Conservation (phyloP, 2,888 invertebrate species). For the Nephrotoma flavescens region DNA sequence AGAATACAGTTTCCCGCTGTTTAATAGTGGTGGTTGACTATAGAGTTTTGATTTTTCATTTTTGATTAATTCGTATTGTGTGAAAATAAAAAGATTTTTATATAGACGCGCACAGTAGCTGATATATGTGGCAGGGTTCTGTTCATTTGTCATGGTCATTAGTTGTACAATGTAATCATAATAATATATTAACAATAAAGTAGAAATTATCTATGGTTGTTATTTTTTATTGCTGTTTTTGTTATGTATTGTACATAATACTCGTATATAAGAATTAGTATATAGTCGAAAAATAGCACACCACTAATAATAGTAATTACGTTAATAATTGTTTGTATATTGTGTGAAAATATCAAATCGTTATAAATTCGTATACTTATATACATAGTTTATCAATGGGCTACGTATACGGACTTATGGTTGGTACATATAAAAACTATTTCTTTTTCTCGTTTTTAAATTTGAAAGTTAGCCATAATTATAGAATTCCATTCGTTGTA, state of each 20-base stretch:
- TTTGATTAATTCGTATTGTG: neutral
- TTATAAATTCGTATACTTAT: neutral
- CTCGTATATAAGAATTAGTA: neutral
- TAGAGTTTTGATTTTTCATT: neutral
- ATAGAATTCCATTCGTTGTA: neutral
- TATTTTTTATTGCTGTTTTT: neutral
- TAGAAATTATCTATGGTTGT: neutral
- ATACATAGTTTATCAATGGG: neutral
- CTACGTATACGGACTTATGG: neutral
- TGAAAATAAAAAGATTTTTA: neutral
- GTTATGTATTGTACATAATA: neutral
- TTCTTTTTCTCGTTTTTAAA: neutral
- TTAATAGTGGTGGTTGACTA: constrained; percentile 2
- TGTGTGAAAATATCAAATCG: neutral
- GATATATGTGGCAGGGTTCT: neutral
- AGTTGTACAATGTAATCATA: constrained; percentile 1
- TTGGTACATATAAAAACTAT: neutral
- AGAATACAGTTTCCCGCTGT: constrained; percentile 2
- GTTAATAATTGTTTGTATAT: neutral
- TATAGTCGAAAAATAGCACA: neutral
- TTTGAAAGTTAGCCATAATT: neutral
- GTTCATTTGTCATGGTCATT: constrained; percentile 7
- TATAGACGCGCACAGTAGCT: neutral
- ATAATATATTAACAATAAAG: neutral
- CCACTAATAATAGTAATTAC: neutral